Percentiles rank a stretch among this genome's conserved stretches.
Conservation (phyloP, 2,797 vertebrate species). For the Bovichtus diacanthus region DNA sequence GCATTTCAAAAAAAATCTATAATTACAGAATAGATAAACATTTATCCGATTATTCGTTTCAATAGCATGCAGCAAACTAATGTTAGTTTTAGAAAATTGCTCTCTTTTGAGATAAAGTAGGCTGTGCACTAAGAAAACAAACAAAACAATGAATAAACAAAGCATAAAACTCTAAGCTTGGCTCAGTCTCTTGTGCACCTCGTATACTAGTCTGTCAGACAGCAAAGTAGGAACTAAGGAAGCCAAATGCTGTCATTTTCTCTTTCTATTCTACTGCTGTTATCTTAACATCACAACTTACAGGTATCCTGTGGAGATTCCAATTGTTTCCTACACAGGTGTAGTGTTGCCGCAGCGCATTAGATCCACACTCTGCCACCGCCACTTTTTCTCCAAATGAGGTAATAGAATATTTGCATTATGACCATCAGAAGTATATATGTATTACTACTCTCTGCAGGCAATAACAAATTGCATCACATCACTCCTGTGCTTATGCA, state of each 20-base stretch:
- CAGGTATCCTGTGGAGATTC: neutral
- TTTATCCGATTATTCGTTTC: slow-evolving; percentile 10
- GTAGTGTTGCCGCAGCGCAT: no score
- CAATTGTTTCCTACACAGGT: neutral
- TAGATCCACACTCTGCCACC: no score
- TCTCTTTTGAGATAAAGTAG: slow-evolving; percentile 6
- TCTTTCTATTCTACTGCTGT: neutral
- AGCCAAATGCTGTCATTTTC: neutral
- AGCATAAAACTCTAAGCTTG: neutral
- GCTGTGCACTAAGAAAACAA: neutral
- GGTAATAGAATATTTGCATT: no score
- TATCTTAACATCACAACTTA: neutral
- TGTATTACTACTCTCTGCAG: neutral
- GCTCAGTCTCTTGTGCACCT: neutral
- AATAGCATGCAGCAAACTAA: slow-evolving; percentile 7
- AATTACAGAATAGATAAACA: slow-evolving; percentile 29
- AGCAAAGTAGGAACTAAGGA: neutral
- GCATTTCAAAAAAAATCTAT: slow-evolving; percentile 20
- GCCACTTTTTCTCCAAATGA: no score
- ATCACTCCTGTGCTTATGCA: neutral
- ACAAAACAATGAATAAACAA: slow-evolving; percentile 22
- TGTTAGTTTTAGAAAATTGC: slow-evolving; percentile 24
- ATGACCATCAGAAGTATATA: neutral
- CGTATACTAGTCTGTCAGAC: neutral
- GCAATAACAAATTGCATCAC: neutral